Conservation (phyloP, 2,888 invertebrate genomes). For the Cryptophagus acutangulus region DNA sequence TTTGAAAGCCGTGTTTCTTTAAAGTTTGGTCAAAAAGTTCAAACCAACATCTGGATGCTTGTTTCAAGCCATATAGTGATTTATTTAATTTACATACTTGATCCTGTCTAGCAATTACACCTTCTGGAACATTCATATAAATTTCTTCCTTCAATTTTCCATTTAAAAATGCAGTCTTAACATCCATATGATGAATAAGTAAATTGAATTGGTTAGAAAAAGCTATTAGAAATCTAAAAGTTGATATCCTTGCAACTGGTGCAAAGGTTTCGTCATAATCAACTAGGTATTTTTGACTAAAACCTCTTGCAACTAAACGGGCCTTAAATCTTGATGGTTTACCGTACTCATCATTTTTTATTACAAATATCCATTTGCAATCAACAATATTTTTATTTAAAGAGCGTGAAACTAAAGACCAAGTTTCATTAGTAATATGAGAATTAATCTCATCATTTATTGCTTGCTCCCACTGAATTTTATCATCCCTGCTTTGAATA, state of each 20-base stretch:
- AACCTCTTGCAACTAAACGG: constrained; percentile 11
- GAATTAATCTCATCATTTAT: constrained; percentile 11
- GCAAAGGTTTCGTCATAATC: no score
- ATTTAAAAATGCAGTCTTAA: constrained; percentile 14
- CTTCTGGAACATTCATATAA: constrained; percentile 9
- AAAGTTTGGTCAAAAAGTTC: constrained; percentile 14
- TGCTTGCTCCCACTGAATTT: constrained; percentile 10
- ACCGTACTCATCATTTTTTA: constrained; percentile 14
- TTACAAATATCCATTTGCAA: constrained; percentile 14
- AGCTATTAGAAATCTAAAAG: constrained; percentile 11
- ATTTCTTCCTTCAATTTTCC: constrained; percentile 13
- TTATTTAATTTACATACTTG: constrained; percentile 13
- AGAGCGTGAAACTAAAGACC: constrained; percentile 4
- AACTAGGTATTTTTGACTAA: constrained; percentile 10
- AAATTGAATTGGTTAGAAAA: constrained; percentile 18
- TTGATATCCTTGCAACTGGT: constrained; percentile 10
- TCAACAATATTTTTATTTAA: constrained; percentile 13
- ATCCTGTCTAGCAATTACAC: background rate
- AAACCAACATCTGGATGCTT: constrained; percentile 15
- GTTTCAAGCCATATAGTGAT: no score
- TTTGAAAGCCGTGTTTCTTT: constrained; percentile 13
- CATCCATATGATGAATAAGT: constrained; percentile 16
- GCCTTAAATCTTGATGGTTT: constrained; percentile 17
- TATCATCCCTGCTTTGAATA: constrained; percentile 12
- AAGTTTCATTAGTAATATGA: constrained; percentile 4